Percentiles rank a stretch among this genome's conserved stretches.
phyloP scores from a whole-genome alignment of 1,140 invertebrate species.

The Leptinotarsa defecta region DNA sequence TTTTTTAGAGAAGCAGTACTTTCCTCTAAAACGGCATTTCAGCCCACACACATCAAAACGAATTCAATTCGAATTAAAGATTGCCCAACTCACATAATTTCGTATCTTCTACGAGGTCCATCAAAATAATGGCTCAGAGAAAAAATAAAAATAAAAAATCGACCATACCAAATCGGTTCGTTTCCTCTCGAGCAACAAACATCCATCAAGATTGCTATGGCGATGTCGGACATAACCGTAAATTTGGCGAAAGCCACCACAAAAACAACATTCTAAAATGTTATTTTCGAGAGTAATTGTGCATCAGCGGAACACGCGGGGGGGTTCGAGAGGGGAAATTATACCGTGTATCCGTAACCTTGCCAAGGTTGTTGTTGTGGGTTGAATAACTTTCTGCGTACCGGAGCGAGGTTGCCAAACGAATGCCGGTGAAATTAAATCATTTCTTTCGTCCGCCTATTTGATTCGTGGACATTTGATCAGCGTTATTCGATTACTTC shows the following conservation, averaged over 20 bases:
- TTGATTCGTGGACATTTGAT: neutral
- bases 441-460: neutral
- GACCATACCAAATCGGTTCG: constrained; percentile 2
- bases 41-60: constrained; percentile 7
- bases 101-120: constrained; percentile 5
- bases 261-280: constrained; percentile 23
- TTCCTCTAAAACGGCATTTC: neutral
- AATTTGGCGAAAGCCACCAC: constrained; percentile 24
- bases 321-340: neutral
- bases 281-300: constrained; percentile 26
- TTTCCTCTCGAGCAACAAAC: constrained; percentile 4
- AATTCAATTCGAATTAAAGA: constrained; percentile 2
- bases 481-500: too few species aligned
- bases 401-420: constrained; percentile 19
- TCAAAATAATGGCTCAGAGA: neutral
- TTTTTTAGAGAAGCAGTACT: neutral
- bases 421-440: neutral
- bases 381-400: constrained; percentile 31
- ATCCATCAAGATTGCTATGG: constrained; percentile 8
- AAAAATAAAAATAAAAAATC: neutral
- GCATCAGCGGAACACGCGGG: constrained; percentile 18
- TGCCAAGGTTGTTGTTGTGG: constrained; percentile 34
- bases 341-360: constrained; percentile 32
- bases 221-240: constrained; percentile 22
- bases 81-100: constrained; percentile 8